Evolutionary conservation across 2,113 vertebrate species (phyloP), one percentile per base, ranked within the genome.

Genomic region (Solenodon paradoxus): DNA sequence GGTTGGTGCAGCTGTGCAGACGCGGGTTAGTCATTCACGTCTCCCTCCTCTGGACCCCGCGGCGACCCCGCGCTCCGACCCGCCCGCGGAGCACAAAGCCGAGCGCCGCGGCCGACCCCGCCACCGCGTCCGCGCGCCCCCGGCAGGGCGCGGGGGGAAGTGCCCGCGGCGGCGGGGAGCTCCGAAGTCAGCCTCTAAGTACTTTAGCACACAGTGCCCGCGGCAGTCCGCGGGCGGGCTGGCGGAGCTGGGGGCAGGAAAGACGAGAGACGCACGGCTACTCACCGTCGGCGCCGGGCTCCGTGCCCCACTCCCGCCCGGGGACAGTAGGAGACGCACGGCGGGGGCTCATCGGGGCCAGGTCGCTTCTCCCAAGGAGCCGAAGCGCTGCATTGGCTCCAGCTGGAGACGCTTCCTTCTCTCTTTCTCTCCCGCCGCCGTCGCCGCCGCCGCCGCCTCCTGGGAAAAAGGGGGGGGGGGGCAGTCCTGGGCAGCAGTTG

Each of bases 281-380:
- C 97, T 96, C 86, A 96, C 98, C 96, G 93, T 95, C 77, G 47
- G 92, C 85, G 83, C 88, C 15, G 32, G 96, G 45, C 78, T 57
- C 53, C 13, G 83, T 3, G 71, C 88, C 74, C 80, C 53, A 30
- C 92, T 71, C 92, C 90, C 55, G 64, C 88, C 57, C 35, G 26
- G 90, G 87, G 35, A 75, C 61, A 5, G 82, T 53, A 42, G 19
- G n/a, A 59, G 45, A 86, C 81, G 15, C 85, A 9, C 91, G 17
- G 57, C 38, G 26, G 45, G 92, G 72, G 77, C 92, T 84, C 78
- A 89, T 49, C 94, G 35, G 57, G 66, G 88, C 69, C 51, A 53
- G 40, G 84, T 47, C 91, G 71, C 68, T 85, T 77, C 94, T 88
- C 95, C 71, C 35, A 61, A 40, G 13, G 30, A 88, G 68, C 72